Base-by-base conservation (phyloP, 1,140 invertebrate species). In the Drosophila oshimai region DNA sequence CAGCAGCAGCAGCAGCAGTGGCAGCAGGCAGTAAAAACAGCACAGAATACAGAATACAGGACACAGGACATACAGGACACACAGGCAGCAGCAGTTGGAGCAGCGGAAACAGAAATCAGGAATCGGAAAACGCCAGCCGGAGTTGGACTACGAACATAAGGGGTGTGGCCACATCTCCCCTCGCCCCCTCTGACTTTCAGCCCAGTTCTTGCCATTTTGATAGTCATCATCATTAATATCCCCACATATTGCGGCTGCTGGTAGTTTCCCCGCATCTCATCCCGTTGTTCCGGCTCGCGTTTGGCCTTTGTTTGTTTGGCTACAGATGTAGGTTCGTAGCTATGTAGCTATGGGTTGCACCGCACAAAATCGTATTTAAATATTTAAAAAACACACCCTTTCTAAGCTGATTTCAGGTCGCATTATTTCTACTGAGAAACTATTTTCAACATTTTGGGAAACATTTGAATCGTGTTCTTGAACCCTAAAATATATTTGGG, bases 171-270 rank as follows among this genome's bases (percentile, higher is more conserved):
- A 22, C 31, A 41, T 41, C 9, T 28, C 1, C 6, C 7, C 4
- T 4, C 9, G 34, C 7, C n/a, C 28, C 9, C 15, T 5, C 3
- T 15, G 5, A 13, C n/a, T 20, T 6, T n/a, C 37, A 24, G 9
- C 26, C 20, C 4, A 5, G 28, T 13, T 26, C 41, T 9, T 9
- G 28, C 58, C 58, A 34, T 65, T 65, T 62, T 65, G 61, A 65
- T 64, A 65, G 62, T 67, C 60, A 65, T 67, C 62, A 67, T 50
- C 62, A 67, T 67, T 65, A 67, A 67, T 67, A 67, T 65, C 34
- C 60, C 42, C 61, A 65, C 60, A 65, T 65, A 65, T 49, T 65
- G 61, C 42, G 58, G 58, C 33, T 49, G 58, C 41, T 65, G 42
- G 41, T 58, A 60, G 58, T 60, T 62, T 58, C 22, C 53, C 61